Percentiles rank a stretch among this genome's conserved stretches.
These are phyloP conservation scores for Crematogaster levior DNA, from an alignment of 2,888 invertebrate species.

Conservation along the genomic window DNA sequence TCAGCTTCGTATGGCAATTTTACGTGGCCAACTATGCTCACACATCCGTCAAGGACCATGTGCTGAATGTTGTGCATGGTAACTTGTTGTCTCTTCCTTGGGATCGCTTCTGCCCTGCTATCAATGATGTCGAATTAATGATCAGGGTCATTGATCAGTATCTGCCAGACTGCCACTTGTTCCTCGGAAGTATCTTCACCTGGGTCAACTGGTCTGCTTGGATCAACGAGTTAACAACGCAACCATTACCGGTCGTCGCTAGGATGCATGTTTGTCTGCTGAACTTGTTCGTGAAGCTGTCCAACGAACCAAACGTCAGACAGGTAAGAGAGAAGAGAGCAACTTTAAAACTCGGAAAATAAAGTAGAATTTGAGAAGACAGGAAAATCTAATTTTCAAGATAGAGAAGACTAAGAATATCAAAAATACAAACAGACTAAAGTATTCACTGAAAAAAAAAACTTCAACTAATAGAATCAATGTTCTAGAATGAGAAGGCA, in stretches of 20 bases:
- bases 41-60: slow-evolving; percentile 88
- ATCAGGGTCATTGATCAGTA: slow-evolving; percentile 89
- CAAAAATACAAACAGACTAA: neutral
- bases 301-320: slow-evolving; percentile 90
- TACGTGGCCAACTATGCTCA: slow-evolving; percentile 90
- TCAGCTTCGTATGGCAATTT: slow-evolving; percentile 90
- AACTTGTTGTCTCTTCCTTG: slow-evolving; percentile 90
- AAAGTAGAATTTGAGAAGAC: neutral
- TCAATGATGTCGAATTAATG: slow-evolving; percentile 90
- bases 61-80: slow-evolving; percentile 89
- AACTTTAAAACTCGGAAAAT: neutral
- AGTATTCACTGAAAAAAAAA: neutral
- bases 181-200: slow-evolving; percentile 90
- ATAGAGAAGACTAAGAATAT: neutral
- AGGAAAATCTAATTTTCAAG: neutral
- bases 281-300: slow-evolving; percentile 90
- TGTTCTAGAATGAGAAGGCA: slow-evolving; percentile 85
- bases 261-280: slow-evolving; percentile 89
- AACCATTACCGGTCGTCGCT: slow-evolving; percentile 84
- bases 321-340: slow-evolving; percentile 84
- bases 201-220: slow-evolving; percentile 89
- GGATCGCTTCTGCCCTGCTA: slow-evolving; percentile 90
- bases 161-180: slow-evolving; percentile 90
- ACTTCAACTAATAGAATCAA: neutral
- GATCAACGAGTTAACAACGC: slow-evolving; percentile 86